These are phyloP conservation scores for Mellilla xanthometata DNA, from an alignment of 2,888 invertebrate species.

Conservation along the genomic window DNA sequence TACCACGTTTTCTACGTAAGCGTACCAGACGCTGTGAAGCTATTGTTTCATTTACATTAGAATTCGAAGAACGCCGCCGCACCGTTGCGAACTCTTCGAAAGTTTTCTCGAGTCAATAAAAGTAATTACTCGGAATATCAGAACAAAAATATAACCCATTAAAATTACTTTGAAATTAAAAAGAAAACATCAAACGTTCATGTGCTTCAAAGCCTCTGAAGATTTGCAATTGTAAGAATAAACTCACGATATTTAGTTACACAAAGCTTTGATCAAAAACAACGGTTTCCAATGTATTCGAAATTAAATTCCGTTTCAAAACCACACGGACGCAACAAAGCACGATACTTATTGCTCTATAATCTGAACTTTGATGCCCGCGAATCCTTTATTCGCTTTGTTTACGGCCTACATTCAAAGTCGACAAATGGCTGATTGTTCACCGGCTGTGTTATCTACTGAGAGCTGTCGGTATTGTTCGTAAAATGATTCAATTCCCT, in stretches of 20 bases:
- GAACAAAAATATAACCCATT: slow-evolving; percentile 1
- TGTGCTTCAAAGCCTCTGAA: slow-evolving; percentile 4
- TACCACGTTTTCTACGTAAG: slow-evolving; percentile 34
- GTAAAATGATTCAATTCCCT: slow-evolving; percentile 27
- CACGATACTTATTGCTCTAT: slow-evolving; percentile 37
- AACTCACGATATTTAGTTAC: slow-evolving; percentile 13
- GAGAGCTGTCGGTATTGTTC: slow-evolving; percentile 22
- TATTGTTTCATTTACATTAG: slow-evolving; percentile 10
- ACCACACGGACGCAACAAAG: slow-evolving; percentile 45
- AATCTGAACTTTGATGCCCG: slow-evolving; percentile 39
- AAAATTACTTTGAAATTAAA: slow-evolving; percentile 5
- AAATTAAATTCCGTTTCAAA: slow-evolving; percentile 37
- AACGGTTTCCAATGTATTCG: slow-evolving; percentile 27
- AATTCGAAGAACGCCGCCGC: slow-evolving; percentile 2
- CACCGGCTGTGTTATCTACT: slow-evolving; percentile 17
- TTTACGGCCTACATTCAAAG: slow-evolving; percentile 21
- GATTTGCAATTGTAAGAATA: slow-evolving; percentile 7
- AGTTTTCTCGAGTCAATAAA: slow-evolving; percentile 5
- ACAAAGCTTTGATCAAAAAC: slow-evolving; percentile 29
- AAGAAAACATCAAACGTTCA: slow-evolving; percentile 11
- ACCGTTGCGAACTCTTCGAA: not conserved
- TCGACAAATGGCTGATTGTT: slow-evolving; percentile 20
- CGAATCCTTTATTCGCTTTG: slow-evolving; percentile 33
- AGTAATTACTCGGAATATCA: not conserved
- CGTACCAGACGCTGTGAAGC: slow-evolving; percentile 4